These are phyloP conservation scores for Liasis olivaceus DNA, from an alignment of 2,797 vertebrate genomes.

Conservation along the genomic window DNA sequence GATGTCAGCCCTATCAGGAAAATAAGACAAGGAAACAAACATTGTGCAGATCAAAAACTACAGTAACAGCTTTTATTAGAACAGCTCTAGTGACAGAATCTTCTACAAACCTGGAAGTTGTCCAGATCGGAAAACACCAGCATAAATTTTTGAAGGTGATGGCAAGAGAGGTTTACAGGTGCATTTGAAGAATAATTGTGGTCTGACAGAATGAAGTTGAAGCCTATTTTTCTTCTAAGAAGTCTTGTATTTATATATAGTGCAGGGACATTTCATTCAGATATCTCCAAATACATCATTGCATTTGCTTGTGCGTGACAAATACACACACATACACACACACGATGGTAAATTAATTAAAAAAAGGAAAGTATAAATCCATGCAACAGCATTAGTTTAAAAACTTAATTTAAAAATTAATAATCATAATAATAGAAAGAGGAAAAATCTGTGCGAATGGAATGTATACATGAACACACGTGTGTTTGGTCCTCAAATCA, in stretches of 20 bases:
- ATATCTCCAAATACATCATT: not conserved
- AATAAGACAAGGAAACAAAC: not conserved
- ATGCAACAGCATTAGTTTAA: not conserved
- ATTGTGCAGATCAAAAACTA: not conserved
- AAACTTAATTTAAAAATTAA: not conserved
- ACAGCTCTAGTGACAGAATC: not conserved
- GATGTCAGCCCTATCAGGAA: not conserved
- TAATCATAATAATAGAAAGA: not conserved
- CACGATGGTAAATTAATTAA: not conserved
- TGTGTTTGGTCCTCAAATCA: not conserved
- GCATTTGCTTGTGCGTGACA: not conserved
- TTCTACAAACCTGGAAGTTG: not conserved
- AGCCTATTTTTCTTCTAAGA: not conserved
- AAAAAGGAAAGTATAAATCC: not conserved
- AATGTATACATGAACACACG: not conserved
- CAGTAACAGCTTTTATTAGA: not conserved
- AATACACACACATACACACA: not conserved
- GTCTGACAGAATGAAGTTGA: not conserved
- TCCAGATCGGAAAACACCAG: not conserved
- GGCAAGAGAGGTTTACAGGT: not conserved
- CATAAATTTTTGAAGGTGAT: not conserved
- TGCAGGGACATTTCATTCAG: not conserved
- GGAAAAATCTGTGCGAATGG: not conserved
- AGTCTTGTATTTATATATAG: not conserved
- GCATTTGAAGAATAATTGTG: not conserved